A percentile compares a stretch with the other conserved stretches of the same genome.
Evolutionary conservation across 2,797 vertebrate species (phyloP).

Genomic region (Podarcis siculus): DNA sequence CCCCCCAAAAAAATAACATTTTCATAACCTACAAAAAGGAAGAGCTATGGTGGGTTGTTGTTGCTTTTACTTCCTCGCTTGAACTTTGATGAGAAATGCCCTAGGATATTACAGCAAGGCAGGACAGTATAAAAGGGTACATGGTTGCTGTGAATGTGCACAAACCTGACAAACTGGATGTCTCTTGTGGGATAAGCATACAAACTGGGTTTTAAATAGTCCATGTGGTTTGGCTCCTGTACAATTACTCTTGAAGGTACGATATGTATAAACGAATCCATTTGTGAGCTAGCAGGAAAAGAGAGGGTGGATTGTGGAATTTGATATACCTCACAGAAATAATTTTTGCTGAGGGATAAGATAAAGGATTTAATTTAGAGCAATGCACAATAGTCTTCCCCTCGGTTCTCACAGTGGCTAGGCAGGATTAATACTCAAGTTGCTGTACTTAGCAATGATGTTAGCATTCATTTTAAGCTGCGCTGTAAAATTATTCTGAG

Average conservation of each 20-base stretch:
- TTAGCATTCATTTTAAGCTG: neutral
- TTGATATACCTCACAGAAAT: neutral
- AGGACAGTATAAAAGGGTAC: constrained; percentile 31
- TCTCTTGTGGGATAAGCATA: constrained; percentile 7
- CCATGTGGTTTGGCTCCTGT: neutral
- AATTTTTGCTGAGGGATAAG: neutral
- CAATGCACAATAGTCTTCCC: neutral
- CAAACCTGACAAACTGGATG: constrained; percentile 48
- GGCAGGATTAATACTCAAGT: neutral
- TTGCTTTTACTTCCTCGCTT: neutral
- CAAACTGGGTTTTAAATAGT: neutral
- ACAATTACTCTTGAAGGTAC: neutral
- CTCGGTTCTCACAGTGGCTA: neutral
- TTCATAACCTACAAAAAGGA: neutral
- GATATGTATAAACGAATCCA: neutral
- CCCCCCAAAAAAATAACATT: rapidly evolving
- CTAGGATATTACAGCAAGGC: neutral
- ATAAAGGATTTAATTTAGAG: constrained; percentile 2
- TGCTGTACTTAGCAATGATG: neutral
- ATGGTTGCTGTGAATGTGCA: constrained; percentile 58
- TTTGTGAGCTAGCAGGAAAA: neutral
- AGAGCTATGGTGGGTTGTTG: neutral
- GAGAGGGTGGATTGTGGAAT: neutral
- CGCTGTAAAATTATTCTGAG: neutral
- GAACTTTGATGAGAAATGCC: neutral